Conservation (phyloP, 2,797 vertebrate genomes). For the Mallotus villosus region DNA sequence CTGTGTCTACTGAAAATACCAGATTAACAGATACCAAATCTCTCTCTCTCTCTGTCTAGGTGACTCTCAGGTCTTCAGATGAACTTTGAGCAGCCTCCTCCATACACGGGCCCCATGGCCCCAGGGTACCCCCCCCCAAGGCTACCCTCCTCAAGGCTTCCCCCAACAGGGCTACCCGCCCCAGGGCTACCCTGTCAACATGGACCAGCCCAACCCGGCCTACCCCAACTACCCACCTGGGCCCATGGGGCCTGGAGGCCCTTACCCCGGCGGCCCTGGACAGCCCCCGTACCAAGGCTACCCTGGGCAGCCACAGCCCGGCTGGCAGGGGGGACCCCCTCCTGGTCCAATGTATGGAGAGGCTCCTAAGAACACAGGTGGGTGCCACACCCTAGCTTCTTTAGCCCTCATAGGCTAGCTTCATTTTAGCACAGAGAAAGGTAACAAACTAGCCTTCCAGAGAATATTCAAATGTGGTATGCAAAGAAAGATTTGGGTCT, state of each 20-base stretch:
- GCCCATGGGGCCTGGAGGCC: slow-evolving; percentile 64
- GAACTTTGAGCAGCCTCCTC: slow-evolving; percentile 91
- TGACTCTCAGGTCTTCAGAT: slow-evolving; percentile 65
- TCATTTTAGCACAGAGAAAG: not conserved
- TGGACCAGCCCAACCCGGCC: slow-evolving; percentile 76
- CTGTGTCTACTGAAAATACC: not conserved
- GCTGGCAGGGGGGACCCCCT: slow-evolving; percentile 85
- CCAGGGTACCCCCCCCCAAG: slow-evolving; percentile 80
- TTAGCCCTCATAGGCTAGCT: too few species aligned
- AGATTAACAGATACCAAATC: not conserved
- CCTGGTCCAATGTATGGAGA: slow-evolving; percentile 83
- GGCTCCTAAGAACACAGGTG: slow-evolving; percentile 95
- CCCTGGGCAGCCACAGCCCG: slow-evolving; percentile 77
- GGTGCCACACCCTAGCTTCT: slow-evolving; percentile 13
- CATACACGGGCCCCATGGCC: slow-evolving; percentile 83
- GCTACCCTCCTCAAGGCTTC: slow-evolving; percentile 74
- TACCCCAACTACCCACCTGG: slow-evolving; percentile 68
- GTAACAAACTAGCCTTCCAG: not conserved
- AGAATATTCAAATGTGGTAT: slow-evolving; percentile 40
- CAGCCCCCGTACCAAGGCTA: slow-evolving; percentile 81
- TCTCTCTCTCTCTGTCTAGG: slow-evolving; percentile 54
- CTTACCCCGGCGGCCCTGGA: slow-evolving; percentile 73
- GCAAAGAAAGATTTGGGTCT: slow-evolving; percentile 16
- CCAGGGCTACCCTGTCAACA: slow-evolving; percentile 85
- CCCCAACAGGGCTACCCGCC: slow-evolving; percentile 83